Evolutionary conservation across 2,888 invertebrate species (phyloP), one percentile per base, ranked within the genome.

Genomic region (Carpatolechia fugitivella): DNA sequence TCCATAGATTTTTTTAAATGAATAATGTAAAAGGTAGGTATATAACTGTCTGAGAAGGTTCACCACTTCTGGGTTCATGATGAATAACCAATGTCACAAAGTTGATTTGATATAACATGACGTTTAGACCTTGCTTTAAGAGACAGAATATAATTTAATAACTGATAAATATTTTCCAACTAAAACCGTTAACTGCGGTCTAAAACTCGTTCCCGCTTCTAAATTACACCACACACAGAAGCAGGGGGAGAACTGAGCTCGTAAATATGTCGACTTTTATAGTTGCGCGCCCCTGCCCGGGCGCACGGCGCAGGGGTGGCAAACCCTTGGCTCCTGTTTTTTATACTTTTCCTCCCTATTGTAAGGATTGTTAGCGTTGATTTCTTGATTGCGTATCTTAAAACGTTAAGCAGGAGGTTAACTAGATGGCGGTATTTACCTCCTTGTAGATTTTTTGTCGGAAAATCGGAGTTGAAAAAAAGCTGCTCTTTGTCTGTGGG

Each of bases 221-320:
- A 58, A 70, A 68, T 76, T 69, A 59, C 10, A 63, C 78, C 74
- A 67, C 64, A 40, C 52, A 35, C 47, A 74, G 68, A 69, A 59
- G 63, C 72, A 65, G 75, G 80, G 79, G 74, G 77, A 74, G 71
- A 75, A 65, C 68, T 69, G 65, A 65, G 70, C 79, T 87, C 85
- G 85, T 87, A 87, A 87, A 87, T 80, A 86, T 85, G 88, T 86
- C 85, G 80, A 76, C 75, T 83, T 84, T 84, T 85, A 86, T 85
- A 83, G 83, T 77, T 72, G 70, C 69, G 71, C 78, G 61, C 78
- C 82, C 80, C 76, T 72, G 62, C 60, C 58, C 55, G 58, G 58
- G 36, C 36, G 35, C 35, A 11, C 38, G 38, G 64, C 60, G 66
- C 64, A 67, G 72, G 75, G 78, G 78, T 71, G 71, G 74, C 59